These are phyloP conservation scores for Goniozus legneri DNA, from an alignment of 1,140 invertebrate species.

Conservation along the genomic window DNA sequence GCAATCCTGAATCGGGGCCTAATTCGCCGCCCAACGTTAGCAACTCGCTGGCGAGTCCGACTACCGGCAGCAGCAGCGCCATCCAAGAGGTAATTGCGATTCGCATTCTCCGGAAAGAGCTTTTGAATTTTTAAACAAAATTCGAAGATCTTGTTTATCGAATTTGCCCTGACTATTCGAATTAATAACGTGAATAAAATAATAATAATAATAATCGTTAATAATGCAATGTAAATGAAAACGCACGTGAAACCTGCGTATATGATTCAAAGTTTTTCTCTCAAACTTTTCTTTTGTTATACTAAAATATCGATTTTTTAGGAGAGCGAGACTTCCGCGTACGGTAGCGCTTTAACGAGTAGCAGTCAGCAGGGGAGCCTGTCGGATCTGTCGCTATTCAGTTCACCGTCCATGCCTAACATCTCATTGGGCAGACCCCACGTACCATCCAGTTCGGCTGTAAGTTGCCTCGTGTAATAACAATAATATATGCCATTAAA, in stretches of 20 bases:
- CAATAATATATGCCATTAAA: too few species aligned
- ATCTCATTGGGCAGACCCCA: constrained; percentile 87
- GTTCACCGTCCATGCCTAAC: constrained; percentile 93
- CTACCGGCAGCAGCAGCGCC: constrained; percentile 61
- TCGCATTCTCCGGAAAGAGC: too few species aligned
- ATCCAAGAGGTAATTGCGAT: constrained; percentile 68
- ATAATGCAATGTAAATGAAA: too few species aligned
- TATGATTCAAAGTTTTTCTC: too few species aligned
- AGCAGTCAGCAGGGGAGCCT: constrained; percentile 59
- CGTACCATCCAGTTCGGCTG: constrained; percentile 51
- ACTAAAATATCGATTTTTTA: constrained; percentile 23
- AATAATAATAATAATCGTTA: too few species aligned
- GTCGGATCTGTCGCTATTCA: constrained; percentile 76
- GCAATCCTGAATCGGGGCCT: constrained; percentile 77
- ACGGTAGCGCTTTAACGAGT: constrained; percentile 53
- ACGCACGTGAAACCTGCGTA: too few species aligned
- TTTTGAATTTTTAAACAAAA: too few species aligned
- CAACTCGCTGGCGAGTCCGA: constrained; percentile 57
- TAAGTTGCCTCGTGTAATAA: too few species aligned
- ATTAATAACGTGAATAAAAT: too few species aligned
- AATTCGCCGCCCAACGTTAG: constrained; percentile 73
- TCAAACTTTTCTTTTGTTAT: too few species aligned
- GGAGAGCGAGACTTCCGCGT: constrained; percentile 59
- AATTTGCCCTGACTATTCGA: too few species aligned
- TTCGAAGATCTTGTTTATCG: too few species aligned